These are phyloP conservation scores for Scomber japonicus DNA, from an alignment of 2,113 vertebrate species.

Conservation along the genomic window DNA sequence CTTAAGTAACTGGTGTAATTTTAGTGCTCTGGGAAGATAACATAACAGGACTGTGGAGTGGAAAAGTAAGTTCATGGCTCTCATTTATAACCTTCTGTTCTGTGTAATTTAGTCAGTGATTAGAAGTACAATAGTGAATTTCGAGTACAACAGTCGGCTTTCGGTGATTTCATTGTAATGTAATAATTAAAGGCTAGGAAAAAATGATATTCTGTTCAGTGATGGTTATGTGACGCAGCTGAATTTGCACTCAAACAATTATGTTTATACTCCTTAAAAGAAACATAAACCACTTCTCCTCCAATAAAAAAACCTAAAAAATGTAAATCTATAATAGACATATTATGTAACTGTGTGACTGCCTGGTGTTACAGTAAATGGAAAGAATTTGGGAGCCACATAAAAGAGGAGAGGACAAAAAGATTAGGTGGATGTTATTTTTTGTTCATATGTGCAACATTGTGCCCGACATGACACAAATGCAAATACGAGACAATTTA, in stretches of 20 bases:
- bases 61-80: conserved; percentile 25
- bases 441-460: no score
- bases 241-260: not conserved
- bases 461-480: no score
- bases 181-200: not conserved
- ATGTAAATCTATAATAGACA: no score
- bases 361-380: not conserved
- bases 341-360: not conserved
- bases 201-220: not conserved
- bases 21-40: conserved; percentile 38
- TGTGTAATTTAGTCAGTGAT: conserved; percentile 13
- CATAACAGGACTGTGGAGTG: not conserved
- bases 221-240: not conserved
- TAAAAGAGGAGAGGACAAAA: not conserved
- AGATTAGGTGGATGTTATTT: no score
- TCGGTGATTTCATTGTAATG: not conserved
- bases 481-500: no score
- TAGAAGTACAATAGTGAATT: conserved; percentile 15
- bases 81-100: conserved; percentile 32
- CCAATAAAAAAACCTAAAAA: no score
- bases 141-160: not conserved
- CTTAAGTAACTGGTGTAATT: conserved; percentile 54
- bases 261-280: not conserved
- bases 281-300: not conserved
- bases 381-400: not conserved